Evolutionary conservation across 2,888 invertebrate species (phyloP), one percentile per base, ranked within the genome.

Genomic region (Drepana falcataria): DNA sequence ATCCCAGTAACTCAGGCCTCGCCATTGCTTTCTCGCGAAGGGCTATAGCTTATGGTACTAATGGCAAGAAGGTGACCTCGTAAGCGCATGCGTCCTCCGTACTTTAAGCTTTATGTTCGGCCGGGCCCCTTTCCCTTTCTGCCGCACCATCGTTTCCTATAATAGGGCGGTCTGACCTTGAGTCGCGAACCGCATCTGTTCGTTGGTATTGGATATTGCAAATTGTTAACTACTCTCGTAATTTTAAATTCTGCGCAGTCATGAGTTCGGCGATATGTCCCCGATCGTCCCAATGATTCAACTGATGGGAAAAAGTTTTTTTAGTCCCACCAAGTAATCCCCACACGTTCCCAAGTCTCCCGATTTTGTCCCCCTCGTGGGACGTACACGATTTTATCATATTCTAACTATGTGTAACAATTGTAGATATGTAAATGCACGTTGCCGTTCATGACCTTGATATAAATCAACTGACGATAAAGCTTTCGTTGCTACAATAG

Each of bases 1-100:
- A 21, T 21, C 21, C 1, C 21, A 21, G 21, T 21, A 21, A 21
- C 21, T 21, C 6, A 9, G 2, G 3, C 6, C 6, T 3, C 9
- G 44, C 9, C 9, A 44, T 44, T 44, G 44, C 9, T 9, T 44
- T 7, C 2, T 44, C 9, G 44, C 9, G 44, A 44, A 9, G 44
- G 44, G 9, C 9, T 37, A 37, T 3, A 44, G 2, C 9, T 9
- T 44, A 9, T 9, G 9, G 9, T n/a, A 33, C 53, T 41, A 52
- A 53, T 57, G 41, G 55, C 53, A 52, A 61, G 64, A 71, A 76
- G 75, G 80, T 79, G 78, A 78, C 79, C 77, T 63, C 58, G 61
- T 63, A 55, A 57, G 65, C 81, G 80, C 79, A 82, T 82, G 81
- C 82, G 81, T 74, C 59, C 61, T 69, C 58, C 55, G 53, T 53